Base-by-base conservation (phyloP, 2,113 vertebrate species). In the Colius striatus region DNA sequence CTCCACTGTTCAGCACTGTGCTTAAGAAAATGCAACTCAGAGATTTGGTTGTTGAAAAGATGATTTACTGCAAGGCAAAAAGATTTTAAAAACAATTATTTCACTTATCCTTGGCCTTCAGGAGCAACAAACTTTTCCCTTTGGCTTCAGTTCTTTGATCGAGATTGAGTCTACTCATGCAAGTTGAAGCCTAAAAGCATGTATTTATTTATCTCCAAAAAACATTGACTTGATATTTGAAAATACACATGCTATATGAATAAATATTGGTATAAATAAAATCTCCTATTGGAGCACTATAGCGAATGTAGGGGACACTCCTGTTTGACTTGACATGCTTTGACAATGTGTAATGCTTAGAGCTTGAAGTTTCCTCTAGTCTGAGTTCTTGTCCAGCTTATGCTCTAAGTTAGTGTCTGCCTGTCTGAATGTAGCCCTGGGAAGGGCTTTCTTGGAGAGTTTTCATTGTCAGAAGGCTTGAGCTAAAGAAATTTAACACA, bases 1-100 rank as follows among this genome's bases (percentile, higher is more conserved):
- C 94, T 76, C 80, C 10, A 96, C 89, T 98, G 97, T 98, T 96
- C 82, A 71, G 80, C 62, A 38, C 90, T 85, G 23, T 55, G 54
- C 91, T 94, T 91, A 94, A 96, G 93, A 96, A 98, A 97, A 95
- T 95, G 96, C 93, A 96, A 43, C 91, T 95, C 67, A 75, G 92
- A 94, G 90, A 96, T 91, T 79, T 94, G 87, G 87, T 91, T 92
- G 96, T 96, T 98, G 97, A 97, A 97, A 98, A 97, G 88, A 97
- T 95, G 94, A 96, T 94, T 96, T 97, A 96, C 97, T 92, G 41
- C 87, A 87, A 84, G 89, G 94, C 92, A 91, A 95, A 94, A 97
- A 95, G 92, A 92, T 97, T 96, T 94, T 95, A 55, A 89, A 95
- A 97, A 94, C 90, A 92, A 71, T 97, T 96, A 83, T 95, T 96